A percentile compares a stretch with the other conserved stretches of the same genome.
Evolutionary conservation across 23 tunicate species (phyloP).

Genomic region (Halocynthia roretzi): DNA sequence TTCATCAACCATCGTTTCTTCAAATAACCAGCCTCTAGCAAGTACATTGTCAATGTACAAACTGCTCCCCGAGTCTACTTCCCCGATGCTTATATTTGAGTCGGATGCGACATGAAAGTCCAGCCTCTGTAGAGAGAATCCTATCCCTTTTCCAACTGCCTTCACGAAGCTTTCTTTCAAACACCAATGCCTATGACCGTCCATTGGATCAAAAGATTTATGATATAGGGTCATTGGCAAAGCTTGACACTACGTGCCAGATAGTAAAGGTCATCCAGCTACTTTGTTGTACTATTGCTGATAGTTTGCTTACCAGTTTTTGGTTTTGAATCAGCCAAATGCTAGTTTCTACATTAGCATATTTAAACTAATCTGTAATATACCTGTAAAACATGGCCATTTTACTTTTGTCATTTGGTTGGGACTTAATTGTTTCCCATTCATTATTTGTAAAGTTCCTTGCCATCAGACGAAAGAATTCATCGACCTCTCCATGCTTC

Average conservation of each 20-base stretch:
- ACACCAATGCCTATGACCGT: constrained; percentile 63
- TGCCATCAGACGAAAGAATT: constrained; percentile 71
- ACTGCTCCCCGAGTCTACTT: constrained; percentile 14
- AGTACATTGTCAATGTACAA: constrained; percentile 12
- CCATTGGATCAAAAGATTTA: too few relatives aligned
- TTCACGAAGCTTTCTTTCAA: constrained; percentile 92
- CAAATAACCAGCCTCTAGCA: constrained; percentile 57
- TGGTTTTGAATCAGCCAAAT: too few relatives aligned
- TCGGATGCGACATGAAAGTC: constrained; percentile 26
- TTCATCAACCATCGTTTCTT: constrained; percentile 52
- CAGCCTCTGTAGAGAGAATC: constrained; percentile 53
- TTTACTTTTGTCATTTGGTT: constrained; percentile 3
- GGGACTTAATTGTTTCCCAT: constrained; percentile 41
- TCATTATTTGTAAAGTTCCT: constrained; percentile 62
- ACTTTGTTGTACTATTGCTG: too few relatives aligned
- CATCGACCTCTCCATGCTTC: constrained; percentile 54
- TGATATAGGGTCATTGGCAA: too few relatives aligned
- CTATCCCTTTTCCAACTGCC: constrained; percentile 78
- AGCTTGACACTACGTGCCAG: too few relatives aligned
- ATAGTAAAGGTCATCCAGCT: too few relatives aligned
- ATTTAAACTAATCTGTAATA: too few relatives aligned
- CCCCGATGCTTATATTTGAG: not conserved
- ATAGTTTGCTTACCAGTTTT: too few relatives aligned
- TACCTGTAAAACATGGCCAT: constrained; percentile 80
- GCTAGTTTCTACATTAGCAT: too few relatives aligned